Evolutionary conservation across 1,140 invertebrate species (phyloP), one percentile per base, ranked within the genome.

Genomic region (Sitodiplosis mosellana): DNA sequence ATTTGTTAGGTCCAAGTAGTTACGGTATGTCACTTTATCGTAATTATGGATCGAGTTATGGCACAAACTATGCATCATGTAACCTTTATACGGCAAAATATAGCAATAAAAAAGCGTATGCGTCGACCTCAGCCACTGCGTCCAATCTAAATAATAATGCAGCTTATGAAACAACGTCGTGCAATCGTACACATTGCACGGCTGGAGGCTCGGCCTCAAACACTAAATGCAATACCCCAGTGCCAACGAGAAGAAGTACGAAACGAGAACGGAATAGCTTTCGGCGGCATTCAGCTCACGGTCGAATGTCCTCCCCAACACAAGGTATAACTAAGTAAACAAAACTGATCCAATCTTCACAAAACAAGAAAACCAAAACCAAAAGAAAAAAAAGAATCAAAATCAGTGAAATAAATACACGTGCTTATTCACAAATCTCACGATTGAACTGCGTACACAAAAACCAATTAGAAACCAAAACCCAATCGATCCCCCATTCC

Each of bases 231-330:
- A 27, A 45, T 45, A 22, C 43, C 21, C 43, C 43, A 15, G 43
- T 45, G 22, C 43, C 43, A 45, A 22, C 14, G 14, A 22, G 43
- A 33, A 14, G 36, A 27, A 27, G 12, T 45, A 4, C 21, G 11
- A 45, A n/a, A 12, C 21, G 21, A 33, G 17, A 45, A 27, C 36
- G 59, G 34, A 61, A 63, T 48, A 58, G 50, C 48, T 64, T 64
- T 54, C 59, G 61, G 27, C 51, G 61, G 27, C 61, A 64, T 51
- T 64, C 61, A 54, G 61, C 61, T 48, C 61, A 64, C 48, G 61
- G 61, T 53, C 59, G 61, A 58, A 64, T 64, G 57, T 59, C 58
- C 59, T 60, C 56, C 55, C n/a, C 43, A 45, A 62, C 43, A 27
- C 15, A 47, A 53, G 53, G 53, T 55, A 53, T 48, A 36, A 18